Base-by-base conservation (phyloP, 2,888 invertebrate genomes). In the Noctua fimbriata region DNA sequence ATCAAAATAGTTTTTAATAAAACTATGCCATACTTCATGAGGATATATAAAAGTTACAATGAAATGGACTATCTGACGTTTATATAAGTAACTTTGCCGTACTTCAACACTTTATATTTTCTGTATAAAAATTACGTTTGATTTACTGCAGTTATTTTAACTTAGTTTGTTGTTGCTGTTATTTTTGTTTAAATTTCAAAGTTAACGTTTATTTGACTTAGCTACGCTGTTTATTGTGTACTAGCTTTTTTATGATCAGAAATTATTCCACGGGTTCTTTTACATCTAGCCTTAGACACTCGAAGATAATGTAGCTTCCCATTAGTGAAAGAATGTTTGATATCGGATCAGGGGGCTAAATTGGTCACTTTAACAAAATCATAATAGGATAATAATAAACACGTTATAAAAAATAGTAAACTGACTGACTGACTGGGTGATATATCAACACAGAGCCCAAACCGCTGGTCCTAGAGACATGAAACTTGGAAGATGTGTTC, bases 1-100 rank as follows among this genome's bases (percentile, higher is more conserved):
- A 91, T 91, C 89, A 89, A 89, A 89, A 85, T 89, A 89, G 86
- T 90, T 90, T 80, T 90, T 91, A 90, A 90, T 91, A 91, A 90
- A 91, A 89, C 87, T 88, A 88, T 86, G 70, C 73, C 67, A 84
- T 85, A 82, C 80, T 89, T 88, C 74, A 84, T 67, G 71, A 80
- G 69, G 73, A 63, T 70, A 71, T 49, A 83, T 84, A 79, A 83
- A 87, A 84, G 83, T 84, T 86, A 76, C 75, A 76, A 67, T 75
- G 69, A 79, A 84, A 84, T 75, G 69, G 67, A 65, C 67, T 83
- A 69, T 83, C 78, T 82, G 78, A 85, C 81, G 65, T 76, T 82
- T 82, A 77, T 83, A 69, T 82, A 84, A 76, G 76, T 77, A 83
- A 87, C 78, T 78, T 81, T 44, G 58, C 63, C 55, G 69, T 87